Conservation (phyloP, 2,888 invertebrate genomes). For the Melinaea menophilus region DNA sequence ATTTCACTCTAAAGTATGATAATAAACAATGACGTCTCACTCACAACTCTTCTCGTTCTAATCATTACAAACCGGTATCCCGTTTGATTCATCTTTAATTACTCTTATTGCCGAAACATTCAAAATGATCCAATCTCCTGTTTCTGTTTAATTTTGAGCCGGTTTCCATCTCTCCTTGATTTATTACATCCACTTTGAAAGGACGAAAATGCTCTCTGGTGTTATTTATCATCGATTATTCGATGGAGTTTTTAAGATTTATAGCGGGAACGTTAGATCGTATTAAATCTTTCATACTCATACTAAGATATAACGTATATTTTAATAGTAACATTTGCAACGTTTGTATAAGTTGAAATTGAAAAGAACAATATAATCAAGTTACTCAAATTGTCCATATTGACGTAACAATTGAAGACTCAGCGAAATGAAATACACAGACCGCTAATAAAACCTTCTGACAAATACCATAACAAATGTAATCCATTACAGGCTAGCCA, state of each 20-base stretch:
- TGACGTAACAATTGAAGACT: slow-evolving; percentile 5
- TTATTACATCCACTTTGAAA: slow-evolving; percentile 7
- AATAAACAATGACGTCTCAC: not conserved
- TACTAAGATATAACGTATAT: not conserved
- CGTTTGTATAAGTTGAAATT: not conserved
- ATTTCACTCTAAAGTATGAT: too few species aligned
- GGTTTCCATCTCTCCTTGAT: slow-evolving; percentile 11
- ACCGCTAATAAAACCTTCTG: slow-evolving; percentile 13
- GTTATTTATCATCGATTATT: slow-evolving; percentile 12
- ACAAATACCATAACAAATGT: slow-evolving; percentile 13
- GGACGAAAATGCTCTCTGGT: not conserved
- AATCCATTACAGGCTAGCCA: slow-evolving; percentile 5
- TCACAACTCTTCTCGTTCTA: not conserved
- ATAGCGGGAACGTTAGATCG: not conserved
- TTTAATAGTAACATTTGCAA: not conserved
- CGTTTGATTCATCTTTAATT: slow-evolving; percentile 11
- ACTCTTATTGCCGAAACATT: slow-evolving; percentile 9
- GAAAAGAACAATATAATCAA: not conserved
- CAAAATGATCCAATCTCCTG: slow-evolving; percentile 12
- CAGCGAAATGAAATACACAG: slow-evolving; percentile 2
- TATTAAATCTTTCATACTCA: not conserved
- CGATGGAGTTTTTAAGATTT: not conserved
- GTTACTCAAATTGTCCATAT: slow-evolving; percentile 3
- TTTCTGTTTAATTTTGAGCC: slow-evolving; percentile 12
- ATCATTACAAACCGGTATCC: not conserved